Base-by-base conservation (phyloP, 2,113 vertebrate genomes). In the Elaphurus davidianus region DNA sequence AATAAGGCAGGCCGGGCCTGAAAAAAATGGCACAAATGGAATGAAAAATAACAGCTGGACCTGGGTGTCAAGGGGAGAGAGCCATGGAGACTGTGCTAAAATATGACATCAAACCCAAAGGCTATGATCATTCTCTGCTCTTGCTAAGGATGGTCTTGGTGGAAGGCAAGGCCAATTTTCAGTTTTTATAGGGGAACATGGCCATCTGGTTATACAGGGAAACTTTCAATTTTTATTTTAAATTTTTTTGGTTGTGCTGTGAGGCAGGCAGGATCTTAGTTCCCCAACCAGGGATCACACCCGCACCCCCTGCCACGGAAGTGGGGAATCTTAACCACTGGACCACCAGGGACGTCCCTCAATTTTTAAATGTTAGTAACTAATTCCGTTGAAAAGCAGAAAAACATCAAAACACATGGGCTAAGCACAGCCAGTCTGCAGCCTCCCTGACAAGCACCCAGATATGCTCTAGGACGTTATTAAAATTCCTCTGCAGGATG, bases 381-480 rank as follows among this genome's bases (percentile, higher is more conserved):
- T 12, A 55, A 88, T 40, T 74, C 23, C 21, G 62, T 55, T 60
- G 28, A 27, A 13, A 84, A 28, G 13, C 3, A 13, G 3, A 19
- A 28, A 50, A 67, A 30, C 1, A 30, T 43, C 12, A 28, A 13
- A 86, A 33, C 14, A 10, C 45, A 1, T 21, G 7, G 14, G 1
- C 57, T 59, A 40, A 84, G 50, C n/a, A 27, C 11, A 85, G 8
- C 57, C 57, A 13, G 21, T 27, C 50, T 45, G 13, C 47, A 6
- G 82, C 15, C 10, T 52, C 52, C 40, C 15, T 84, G 33, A 6
- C 12, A 3, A 81, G 30, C 43, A 19, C 64, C 6, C 27, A 1
- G 16, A 50, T 17, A 2, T 2, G 14, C 19, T 21, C 2, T n/a
- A 7, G 10, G 4, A 7, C 4, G 1, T 23, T 8, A 3, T 64